Evolutionary conservation across 2,113 vertebrate species (phyloP), one percentile per base, ranked within the genome.

Genomic region (Pica pica): DNA sequence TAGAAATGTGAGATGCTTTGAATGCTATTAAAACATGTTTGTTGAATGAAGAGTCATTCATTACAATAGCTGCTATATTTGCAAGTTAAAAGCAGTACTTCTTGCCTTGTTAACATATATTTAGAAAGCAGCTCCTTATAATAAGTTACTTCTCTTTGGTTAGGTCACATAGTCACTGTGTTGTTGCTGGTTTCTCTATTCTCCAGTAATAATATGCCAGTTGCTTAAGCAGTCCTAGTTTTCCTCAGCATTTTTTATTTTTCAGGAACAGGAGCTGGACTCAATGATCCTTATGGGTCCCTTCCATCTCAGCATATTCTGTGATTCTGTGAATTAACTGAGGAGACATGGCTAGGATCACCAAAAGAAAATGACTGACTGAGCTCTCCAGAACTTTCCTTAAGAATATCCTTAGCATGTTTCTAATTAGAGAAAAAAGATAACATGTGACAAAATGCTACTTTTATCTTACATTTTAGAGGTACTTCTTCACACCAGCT

Each of bases 341-440:
- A 97, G 65, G 55, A 92, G 68, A 90, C 47, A 78, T 84, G 53
- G 21, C 44, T 79, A 93, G 63, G 83, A 82, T 97, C 63, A 55
- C 53, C 68, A 91, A 79, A 97, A 85, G n/a, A 96, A 97, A 96
- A 96, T 82, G 7, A 39, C 64, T 92, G 26, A 79, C 89, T 96
- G 81, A 94, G 13, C 14, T 95, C 56, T 77, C 35, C 41, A 87
- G 82, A 91, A 87, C 64, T 94, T 95, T 84, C 41, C 52, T 68
- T 80, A 79, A 73, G 65, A 91, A 92, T 91, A 94, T 96, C 85
- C 57, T 90, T 78, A 85, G n/a, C 42, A 35, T 80, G 61, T 85
- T 97, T 96, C 94, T 95, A 96, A 96, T 95, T 91, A 95, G 70
- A 97, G 77, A 85, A 87, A 83, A 77, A 92, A 94, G 37, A 31